Percentiles rank a stretch among this genome's conserved stretches.
These are phyloP conservation scores for Thymallus thymallus DNA, from an alignment of 2,113 vertebrate genomes.

Conservation along the genomic window DNA sequence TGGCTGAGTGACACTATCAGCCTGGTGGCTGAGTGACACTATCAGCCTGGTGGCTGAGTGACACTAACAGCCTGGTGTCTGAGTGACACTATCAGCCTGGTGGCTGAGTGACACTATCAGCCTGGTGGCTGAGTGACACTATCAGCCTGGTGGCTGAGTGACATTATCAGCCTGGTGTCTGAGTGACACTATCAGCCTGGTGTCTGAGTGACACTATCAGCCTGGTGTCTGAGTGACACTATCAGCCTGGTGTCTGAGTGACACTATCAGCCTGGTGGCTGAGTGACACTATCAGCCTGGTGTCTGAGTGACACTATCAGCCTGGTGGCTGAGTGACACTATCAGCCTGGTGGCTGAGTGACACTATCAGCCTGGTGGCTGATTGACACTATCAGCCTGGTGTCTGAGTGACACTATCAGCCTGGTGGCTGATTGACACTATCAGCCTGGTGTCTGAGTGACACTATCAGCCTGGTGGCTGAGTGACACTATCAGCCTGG, in stretches of 20 bases:
- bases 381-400: too few species aligned
- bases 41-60: neutral
- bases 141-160: neutral
- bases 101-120: neutral
- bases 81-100: neutral
- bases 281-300: neutral
- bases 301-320: neutral
- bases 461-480: neutral
- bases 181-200: too few species aligned
- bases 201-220: neutral
- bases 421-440: too few species aligned
- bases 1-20: neutral
- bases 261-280: neutral
- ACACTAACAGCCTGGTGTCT: too few species aligned
- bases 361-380: neutral
- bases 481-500: neutral
- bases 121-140: too few species aligned
- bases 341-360: too few species aligned
- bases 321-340: neutral
- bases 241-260: too few species aligned
- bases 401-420: too few species aligned
- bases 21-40: neutral
- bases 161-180: too few species aligned
- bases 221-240: neutral
- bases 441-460: too few species aligned